Base-by-base conservation (phyloP, 2,113 vertebrate species). In the Coreoperca whiteheadi region DNA sequence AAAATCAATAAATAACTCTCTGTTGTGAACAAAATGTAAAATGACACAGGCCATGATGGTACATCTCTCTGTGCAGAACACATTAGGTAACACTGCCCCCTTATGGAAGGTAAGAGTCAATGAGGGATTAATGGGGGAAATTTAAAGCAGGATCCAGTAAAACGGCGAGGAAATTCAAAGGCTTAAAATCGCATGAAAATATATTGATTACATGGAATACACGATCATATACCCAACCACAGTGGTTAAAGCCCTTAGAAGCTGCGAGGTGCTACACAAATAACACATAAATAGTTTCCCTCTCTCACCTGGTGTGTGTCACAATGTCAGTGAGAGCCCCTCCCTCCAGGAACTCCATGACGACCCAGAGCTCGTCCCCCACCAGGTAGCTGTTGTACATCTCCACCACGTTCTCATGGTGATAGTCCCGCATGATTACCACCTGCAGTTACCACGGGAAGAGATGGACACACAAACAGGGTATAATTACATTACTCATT, bases 361-460 rank as follows among this genome's bases (percentile, higher is more conserved):
- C 98, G 0, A 99, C 98, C 98, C 98, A 99, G 83, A 98, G 97
- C 89, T 99, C 98, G 0, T 99, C 98, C 0, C 96, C 97, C 50
- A 99, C 98, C 94, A 99, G 92, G 96, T 99, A 99, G 90, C 98
- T 99, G 96, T 99, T 99, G 95, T 99, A 98, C 98, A 99, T 98
- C 93, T 99, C 96, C 92, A 99, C 98, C 90, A 99, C 98, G 1
- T 99, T 98, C 86, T 99, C 97, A 0, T 99, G 98, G 89, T 99
- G 98, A 92, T 99, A 97, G 91, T 99, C 98, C 34, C 98, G 82
- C 98, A 99, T 99, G 90, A 99, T 99, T 73, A 99, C 98, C 91
- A 98, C 98, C 98, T 99, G 92, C 0, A 75, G 81, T 57, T 14
- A 60, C 37, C 68, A 79, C 5, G 64, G 56, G 70, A 21, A 79